phyloP scores from a whole-genome alignment of 2,797 vertebrate genomes.

The Valencia hispanica region DNA sequence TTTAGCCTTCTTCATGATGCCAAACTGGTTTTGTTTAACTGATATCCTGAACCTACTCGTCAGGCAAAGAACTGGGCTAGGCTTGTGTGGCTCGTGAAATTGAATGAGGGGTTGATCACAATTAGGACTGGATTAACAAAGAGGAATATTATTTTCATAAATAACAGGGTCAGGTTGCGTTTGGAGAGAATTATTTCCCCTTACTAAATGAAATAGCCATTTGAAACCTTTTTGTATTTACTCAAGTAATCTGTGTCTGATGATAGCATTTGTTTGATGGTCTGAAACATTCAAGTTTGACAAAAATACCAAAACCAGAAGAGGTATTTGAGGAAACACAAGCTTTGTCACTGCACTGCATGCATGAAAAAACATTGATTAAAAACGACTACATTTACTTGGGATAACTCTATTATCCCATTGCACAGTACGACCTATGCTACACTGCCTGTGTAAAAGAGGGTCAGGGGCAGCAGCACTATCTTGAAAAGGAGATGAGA shows the following conservation, averaged over 20 bases:
- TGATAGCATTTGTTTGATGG: background rate
- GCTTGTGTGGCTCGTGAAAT: too few species aligned
- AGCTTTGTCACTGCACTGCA: background rate
- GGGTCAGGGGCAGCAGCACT: slow-evolving; percentile 55
- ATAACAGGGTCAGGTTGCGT: background rate
- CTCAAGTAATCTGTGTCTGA: background rate
- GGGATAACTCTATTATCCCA: slow-evolving; percentile 16
- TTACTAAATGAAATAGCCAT: too few species aligned
- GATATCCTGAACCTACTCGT: too few species aligned
- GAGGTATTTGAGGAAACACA: background rate
- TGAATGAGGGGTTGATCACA: too few species aligned
- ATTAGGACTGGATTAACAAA: too few species aligned
- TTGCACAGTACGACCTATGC: background rate
- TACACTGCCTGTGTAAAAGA: slow-evolving; percentile 41
- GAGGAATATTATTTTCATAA: background rate
- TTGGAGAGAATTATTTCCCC: background rate
- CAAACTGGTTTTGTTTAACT: too few species aligned
- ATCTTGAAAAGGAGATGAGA: slow-evolving; percentile 73
- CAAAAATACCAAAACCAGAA: background rate
- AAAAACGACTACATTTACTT: background rate
- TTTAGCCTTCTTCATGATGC: too few species aligned
- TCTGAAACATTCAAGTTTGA: background rate
- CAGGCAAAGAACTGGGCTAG: too few species aligned
- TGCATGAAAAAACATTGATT: background rate
- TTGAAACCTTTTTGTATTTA: too few species aligned